Evolutionary conservation across 1,140 invertebrate genomes (phyloP).

Genomic region (Diachasmimorpha longicaudata): DNA sequence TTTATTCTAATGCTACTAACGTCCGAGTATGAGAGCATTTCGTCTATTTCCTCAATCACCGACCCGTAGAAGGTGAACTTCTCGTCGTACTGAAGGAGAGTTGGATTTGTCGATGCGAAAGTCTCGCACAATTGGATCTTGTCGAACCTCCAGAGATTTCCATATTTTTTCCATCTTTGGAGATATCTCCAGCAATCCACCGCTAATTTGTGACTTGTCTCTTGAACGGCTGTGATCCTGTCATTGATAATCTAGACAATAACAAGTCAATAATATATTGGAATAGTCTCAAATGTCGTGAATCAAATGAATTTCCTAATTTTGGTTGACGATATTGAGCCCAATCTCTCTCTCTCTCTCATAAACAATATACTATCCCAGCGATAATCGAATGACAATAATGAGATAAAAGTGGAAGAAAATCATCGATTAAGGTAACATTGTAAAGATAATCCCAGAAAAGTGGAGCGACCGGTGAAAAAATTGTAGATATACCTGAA

Average conservation of each 20-base stretch:
- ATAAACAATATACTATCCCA: no score
- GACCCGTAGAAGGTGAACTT: conserved; percentile 83
- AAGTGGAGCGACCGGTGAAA: no score
- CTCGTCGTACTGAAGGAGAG: conserved; percentile 79
- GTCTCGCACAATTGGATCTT: conserved; percentile 77
- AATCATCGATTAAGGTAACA: no score
- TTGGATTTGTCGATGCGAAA: conserved; percentile 75
- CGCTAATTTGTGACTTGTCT: conserved; percentile 69
- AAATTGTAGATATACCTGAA: conserved; percentile 57
- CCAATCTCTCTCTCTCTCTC: no score
- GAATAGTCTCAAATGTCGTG: no score
- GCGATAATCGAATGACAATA: no score
- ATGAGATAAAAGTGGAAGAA: no score
- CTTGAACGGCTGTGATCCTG: conserved; percentile 70
- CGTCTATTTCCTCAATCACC: conserved; percentile 74
- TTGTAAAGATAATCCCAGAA: no score
- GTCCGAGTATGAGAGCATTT: conserved; percentile 67
- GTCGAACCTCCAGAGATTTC: conserved; percentile 81
- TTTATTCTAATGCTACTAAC: conserved; percentile 73
- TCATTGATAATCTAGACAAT: conserved; percentile 68
- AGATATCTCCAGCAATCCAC: conserved; percentile 71
- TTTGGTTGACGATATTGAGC: no score
- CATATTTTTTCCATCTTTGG: conserved; percentile 78
- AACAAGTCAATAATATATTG: not conserved
- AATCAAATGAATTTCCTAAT: no score